Base-by-base conservation (phyloP, 2,888 invertebrate genomes). In the Leucophenga montana region DNA sequence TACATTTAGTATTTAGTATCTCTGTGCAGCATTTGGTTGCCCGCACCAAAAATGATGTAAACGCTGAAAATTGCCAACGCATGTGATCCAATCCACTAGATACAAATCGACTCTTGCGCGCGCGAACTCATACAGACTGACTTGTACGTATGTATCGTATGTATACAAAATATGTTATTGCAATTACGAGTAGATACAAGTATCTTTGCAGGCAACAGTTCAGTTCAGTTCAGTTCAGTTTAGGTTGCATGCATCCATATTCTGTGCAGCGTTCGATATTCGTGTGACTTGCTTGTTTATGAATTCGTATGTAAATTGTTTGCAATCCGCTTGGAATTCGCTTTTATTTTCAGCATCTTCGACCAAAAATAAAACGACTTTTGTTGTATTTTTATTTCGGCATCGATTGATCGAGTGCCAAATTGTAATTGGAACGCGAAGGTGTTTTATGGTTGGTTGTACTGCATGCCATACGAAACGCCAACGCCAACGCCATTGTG, bases 361-460 rank as follows among this genome's bases (percentile, higher is more conserved):
- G 48, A 14, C 20, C 62, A 46, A 64, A 64, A 64, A 64, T 64
- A 64, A 64, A 18, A 22, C 33, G 46, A 13, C 50, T 66, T n/a
- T 16, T 61, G 61, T 57, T 59, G 31, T 61, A 16, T 61, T 64
- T 64, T 33, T 20, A n/a, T 33, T 44, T 62, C 83, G 82, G 80
- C 74, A 68, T 69, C 72, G 82, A 79, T 83, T 83, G 85, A 83
- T 82, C 82, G 73, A 68, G 74, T 76, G 85, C 83, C 83, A 83
- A 83, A 82, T 84, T 85, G 85, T 83, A 83, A 83, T 83, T 85
- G 81, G 85, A 85, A 83, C 85, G 80, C 85, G 78, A 83, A 83
- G 83, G 79, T 84, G 83, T 80, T 39, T 39, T 39, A 39, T 39
- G 39, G 39, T 39, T 39, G 39, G 39, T 39, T 11, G 39, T 39